Evolutionary conservation across 1,140 invertebrate species (phyloP), one percentile per base, ranked within the genome.

Genomic region (Holcopasites calliopsidis): DNA sequence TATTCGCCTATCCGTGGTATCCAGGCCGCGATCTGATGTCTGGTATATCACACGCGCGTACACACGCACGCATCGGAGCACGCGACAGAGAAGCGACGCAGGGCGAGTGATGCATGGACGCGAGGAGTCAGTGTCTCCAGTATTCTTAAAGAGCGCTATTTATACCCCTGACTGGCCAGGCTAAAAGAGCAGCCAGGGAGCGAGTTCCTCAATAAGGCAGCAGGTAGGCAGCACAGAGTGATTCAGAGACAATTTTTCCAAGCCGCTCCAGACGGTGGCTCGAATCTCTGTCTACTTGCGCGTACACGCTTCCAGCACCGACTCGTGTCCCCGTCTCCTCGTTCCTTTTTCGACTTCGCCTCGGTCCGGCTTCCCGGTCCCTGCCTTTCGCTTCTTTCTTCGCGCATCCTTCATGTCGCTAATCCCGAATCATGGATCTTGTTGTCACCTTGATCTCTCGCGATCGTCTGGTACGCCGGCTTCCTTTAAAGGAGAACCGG

Each of bases 151-250:
- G 81, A 79, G 84, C 82, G 86, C 87, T 90, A 90, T 90, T 90
- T 89, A 90, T 90, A 90, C 84, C 73, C 77, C 84, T 88, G 88
- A 89, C 80, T 87, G 78, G 77, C 85, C 77, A 73, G 83, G 47
- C 65, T 79, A 68, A 86, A 86, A 86, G 80, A 87, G 82, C 74
- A 74, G 68, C 35, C 82, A 69, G 61, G 71, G 76, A 89, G 87
- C 87, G 87, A 70, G 87, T 88, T 89, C 87, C 88, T 90, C 88
- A 87, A 90, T 90, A 90, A 87, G 88, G 88, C 84, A 86, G 87
- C 85, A 86, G 86, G 88, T 88, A 88, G 89, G 86, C 80, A 62
- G 87, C 65, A 75, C 77, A 72, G n/a, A n/a, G 87, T 89, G 86
- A 89, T 88, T 89, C 88, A 88, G 87, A 86, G 79, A 35, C 52